phyloP scores from a whole-genome alignment of 2,113 vertebrate species.

The Genyomyrus donnyi region DNA sequence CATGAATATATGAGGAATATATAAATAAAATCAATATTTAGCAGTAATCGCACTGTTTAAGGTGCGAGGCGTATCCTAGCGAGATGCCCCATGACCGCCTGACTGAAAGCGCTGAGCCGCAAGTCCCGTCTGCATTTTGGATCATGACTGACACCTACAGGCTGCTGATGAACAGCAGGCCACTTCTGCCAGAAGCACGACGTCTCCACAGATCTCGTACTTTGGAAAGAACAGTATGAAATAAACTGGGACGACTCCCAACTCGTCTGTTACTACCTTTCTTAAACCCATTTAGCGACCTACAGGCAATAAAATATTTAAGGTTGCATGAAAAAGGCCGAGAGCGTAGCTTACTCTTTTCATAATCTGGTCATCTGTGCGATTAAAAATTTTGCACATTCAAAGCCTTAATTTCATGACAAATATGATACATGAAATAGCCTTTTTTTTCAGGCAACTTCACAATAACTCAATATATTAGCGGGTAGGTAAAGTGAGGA shows the following conservation, averaged over 20 bases:
- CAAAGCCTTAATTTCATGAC: not conserved
- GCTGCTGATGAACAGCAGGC: not conserved
- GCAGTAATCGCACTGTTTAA: not conserved
- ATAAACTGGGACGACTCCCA: not conserved
- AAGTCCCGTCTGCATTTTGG: not conserved
- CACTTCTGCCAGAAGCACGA: not conserved
- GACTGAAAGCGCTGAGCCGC: not conserved
- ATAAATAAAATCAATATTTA: not conserved
- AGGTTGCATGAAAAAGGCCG: not conserved
- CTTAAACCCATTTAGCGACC: not conserved
- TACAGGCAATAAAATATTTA: not conserved
- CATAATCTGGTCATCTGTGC: not conserved
- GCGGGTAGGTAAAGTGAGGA: not conserved
- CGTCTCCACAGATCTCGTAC: not conserved
- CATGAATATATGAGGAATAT: not conserved
- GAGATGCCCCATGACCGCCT: not conserved
- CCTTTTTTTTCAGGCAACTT: not conserved
- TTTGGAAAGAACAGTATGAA: not conserved
- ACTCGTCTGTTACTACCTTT: not conserved
- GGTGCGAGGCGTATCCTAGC: not conserved
- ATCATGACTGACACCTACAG: constrained; percentile 35
- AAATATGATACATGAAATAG: not conserved
- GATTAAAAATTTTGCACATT: not conserved
- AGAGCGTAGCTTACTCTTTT: not conserved
- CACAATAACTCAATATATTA: not conserved